phyloP scores from a whole-genome alignment of 2,888 invertebrate genomes.

The Osedax frankpressi region DNA sequence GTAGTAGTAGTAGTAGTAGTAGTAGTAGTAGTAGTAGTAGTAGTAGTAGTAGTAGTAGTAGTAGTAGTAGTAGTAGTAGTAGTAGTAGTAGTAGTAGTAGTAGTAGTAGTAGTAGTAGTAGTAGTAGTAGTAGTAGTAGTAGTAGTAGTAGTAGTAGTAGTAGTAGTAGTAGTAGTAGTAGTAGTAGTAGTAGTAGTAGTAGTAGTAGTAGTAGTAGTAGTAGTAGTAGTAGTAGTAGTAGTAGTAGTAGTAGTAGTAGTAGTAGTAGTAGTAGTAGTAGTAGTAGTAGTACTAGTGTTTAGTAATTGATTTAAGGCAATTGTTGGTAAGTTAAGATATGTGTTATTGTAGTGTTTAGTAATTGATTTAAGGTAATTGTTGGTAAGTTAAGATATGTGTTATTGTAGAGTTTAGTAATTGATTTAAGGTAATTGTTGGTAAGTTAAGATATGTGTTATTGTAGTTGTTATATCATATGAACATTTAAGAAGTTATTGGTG shows the following conservation, averaged over 20 bases:
- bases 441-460: no score
- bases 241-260: neutral
- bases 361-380: no score
- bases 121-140: neutral
- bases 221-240: neutral
- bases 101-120: neutral
- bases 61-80: neutral
- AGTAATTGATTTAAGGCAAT: no score
- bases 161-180: neutral
- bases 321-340: no score
- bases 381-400: no score
- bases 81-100: neutral
- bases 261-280: conserved; percentile 1
- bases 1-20: neutral
- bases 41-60: neutral
- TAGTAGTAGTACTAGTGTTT: neutral
- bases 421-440: no score
- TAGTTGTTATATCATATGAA: no score
- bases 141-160: neutral
- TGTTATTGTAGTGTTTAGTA: no score
- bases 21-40: neutral
- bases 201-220: neutral
- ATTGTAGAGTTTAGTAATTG: no score
- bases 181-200: neutral
- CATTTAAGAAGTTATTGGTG: no score